phyloP scores from a whole-genome alignment of 2,888 invertebrate species.

The Chrysolina haemoptera region DNA sequence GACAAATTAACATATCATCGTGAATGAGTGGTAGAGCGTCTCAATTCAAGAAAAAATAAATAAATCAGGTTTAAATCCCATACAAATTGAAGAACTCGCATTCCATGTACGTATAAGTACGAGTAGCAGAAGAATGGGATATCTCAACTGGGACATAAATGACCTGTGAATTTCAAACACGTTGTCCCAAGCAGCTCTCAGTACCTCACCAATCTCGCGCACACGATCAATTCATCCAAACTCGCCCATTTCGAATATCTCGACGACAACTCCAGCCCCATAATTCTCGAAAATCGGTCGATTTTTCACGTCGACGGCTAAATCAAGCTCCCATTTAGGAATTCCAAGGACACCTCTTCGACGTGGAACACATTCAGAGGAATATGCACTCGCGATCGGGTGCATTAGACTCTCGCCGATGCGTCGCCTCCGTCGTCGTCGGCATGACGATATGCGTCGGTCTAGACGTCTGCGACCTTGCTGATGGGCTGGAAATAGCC shows the following conservation, averaged over 20 bases:
- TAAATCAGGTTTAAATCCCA: no score
- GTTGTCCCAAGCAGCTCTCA: neutral
- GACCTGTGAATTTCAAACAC: neutral
- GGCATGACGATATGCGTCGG: constrained; percentile 49
- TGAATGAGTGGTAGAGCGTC: no score
- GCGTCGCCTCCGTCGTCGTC: constrained; percentile 20
- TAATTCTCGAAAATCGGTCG: constrained; percentile 20
- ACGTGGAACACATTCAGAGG: constrained; percentile 6
- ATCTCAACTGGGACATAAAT: neutral
- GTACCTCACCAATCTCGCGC: neutral
- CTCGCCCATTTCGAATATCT: constrained; percentile 10
- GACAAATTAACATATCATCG: no score
- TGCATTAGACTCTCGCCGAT: constrained; percentile 46
- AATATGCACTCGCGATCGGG: constrained; percentile 42
- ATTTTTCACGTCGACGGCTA: constrained; percentile 20
- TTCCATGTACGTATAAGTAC: neutral
- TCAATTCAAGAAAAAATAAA: no score
- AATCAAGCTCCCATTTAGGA: constrained; percentile 18
- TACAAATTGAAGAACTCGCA: neutral
- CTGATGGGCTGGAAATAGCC: constrained; percentile 64
- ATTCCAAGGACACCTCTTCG: constrained; percentile 19
- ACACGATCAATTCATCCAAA: constrained; percentile 1
- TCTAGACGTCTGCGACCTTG: constrained; percentile 68
- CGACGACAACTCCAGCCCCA: constrained; percentile 22
- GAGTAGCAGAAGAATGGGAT: neutral